Conservation (phyloP, 2,113 vertebrate species). For the Athene noctua region DNA sequence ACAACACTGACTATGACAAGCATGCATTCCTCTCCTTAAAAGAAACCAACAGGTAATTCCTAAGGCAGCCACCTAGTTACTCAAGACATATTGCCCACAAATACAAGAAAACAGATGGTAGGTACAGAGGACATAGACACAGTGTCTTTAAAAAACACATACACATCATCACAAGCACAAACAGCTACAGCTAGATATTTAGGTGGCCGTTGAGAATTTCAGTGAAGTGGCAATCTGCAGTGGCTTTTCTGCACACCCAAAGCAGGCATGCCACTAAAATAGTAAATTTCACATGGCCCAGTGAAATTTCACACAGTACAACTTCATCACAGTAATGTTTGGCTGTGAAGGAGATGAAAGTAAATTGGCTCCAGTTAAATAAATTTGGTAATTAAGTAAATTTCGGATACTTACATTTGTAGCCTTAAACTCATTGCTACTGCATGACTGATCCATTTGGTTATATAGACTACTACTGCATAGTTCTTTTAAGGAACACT, state of each 20-base stretch:
- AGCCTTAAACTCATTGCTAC: not conserved
- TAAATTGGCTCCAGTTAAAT: not conserved
- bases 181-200: not conserved
- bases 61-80: not conserved
- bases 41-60: not conserved
- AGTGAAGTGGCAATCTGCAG: not conserved
- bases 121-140: not conserved
- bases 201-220: not conserved
- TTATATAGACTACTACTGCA: not conserved
- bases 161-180: accelerated
- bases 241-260: not conserved
- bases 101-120: not conserved
- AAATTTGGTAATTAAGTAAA: not conserved
- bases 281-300: accelerated
- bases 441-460: not conserved
- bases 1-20: accelerated
- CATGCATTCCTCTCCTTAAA: accelerated
- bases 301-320: not conserved
- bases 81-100: not conserved
- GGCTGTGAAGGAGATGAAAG: not conserved
- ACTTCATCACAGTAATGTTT: not conserved
- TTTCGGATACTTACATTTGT: not conserved
- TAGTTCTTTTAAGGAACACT: not conserved
- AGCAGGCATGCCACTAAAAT: not conserved
- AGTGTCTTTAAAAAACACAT: not conserved